phyloP scores from a whole-genome alignment of 2,888 invertebrate species.

The Calliphora vomitoria region DNA sequence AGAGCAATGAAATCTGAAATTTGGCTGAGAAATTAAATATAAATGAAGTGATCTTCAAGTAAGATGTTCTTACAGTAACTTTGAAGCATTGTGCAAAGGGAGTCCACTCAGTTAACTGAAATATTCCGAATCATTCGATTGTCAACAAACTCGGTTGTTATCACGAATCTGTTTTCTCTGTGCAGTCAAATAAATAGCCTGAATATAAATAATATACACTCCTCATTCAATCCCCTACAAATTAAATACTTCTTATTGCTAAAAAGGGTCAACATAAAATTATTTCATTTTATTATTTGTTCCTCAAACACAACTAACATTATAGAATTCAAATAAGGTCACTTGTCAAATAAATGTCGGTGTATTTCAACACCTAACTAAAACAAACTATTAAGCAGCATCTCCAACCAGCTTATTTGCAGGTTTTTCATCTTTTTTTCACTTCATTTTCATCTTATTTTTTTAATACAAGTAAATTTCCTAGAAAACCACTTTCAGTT shows the following conservation, averaged over 20 bases:
- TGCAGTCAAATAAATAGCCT: too few relatives aligned
- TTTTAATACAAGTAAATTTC: slow-evolving; percentile 19
- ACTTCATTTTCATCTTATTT: neutral
- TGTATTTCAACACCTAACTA: slow-evolving; percentile 45
- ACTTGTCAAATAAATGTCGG: slow-evolving; percentile 71
- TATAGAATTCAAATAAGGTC: slow-evolving; percentile 68
- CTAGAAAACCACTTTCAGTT: slow-evolving; percentile 64
- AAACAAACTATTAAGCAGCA: slow-evolving; percentile 30
- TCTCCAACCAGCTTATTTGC: slow-evolving; percentile 36
- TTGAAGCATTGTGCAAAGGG: too few relatives aligned
- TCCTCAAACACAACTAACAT: slow-evolving; percentile 5
- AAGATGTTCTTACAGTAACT: too few relatives aligned
- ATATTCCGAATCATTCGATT: too few relatives aligned
- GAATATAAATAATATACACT: too few relatives aligned
- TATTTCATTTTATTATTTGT: neutral
- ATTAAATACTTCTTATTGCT: neutral
- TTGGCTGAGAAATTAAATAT: too few relatives aligned
- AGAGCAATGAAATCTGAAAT: too few relatives aligned
- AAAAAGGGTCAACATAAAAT: neutral
- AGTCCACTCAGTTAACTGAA: too few relatives aligned
- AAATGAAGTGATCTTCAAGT: too few relatives aligned
- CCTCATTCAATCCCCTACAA: too few relatives aligned
- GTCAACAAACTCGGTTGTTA: too few relatives aligned
- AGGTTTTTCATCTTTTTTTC: neutral
- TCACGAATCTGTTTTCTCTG: too few relatives aligned